These are phyloP conservation scores for Diplodus sargus DNA, from an alignment of 2,797 vertebrate species.

Conservation along the genomic window DNA sequence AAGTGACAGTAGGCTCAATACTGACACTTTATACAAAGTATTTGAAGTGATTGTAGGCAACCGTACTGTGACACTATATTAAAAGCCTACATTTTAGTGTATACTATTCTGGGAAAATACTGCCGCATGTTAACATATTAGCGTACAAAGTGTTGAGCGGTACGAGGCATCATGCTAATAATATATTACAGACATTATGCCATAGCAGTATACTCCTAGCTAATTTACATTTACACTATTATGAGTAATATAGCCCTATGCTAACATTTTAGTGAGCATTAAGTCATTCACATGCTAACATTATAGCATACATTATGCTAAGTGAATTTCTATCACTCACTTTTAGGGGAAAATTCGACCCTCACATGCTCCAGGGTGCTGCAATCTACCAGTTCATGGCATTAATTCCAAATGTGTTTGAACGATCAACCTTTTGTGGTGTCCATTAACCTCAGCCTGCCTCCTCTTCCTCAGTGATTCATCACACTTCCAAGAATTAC, in stretches of 20 bases:
- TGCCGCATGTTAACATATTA: background rate
- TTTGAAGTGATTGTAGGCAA: background rate
- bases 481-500: constrained; percentile 29
- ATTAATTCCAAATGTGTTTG: constrained; percentile 19
- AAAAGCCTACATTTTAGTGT: background rate
- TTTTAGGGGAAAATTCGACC: background rate
- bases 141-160: background rate
- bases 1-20: background rate
- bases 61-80: background rate
- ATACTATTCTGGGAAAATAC: background rate
- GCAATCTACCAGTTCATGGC: background rate
- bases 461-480: constrained; percentile 39
- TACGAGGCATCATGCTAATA: background rate
- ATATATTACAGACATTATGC: background rate
- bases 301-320: background rate
- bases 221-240: background rate
- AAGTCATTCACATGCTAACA: background rate
- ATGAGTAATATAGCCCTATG: background rate
- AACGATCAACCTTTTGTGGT: background rate
- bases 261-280: background rate
- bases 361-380: background rate
- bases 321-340: background rate
- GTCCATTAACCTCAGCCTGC: constrained; percentile 15
- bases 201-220: background rate
- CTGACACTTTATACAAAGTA: background rate